These are phyloP conservation scores for Allygus modestus DNA, from an alignment of 2,888 invertebrate genomes.

Conservation along the genomic window DNA sequence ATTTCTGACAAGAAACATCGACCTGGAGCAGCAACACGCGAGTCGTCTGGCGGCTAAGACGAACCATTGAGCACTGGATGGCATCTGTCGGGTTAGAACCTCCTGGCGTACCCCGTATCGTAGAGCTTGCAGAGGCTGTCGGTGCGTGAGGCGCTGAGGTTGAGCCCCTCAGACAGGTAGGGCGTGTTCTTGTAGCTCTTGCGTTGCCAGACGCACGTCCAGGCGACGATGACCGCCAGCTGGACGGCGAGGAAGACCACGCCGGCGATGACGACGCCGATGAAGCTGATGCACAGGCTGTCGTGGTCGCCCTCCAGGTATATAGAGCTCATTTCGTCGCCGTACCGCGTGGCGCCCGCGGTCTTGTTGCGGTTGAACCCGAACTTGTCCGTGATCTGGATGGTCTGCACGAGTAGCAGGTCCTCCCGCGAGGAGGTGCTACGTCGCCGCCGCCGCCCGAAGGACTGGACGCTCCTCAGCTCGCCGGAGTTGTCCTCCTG, in stretches of 20 bases:
- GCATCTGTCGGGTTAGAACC: conserved; percentile 71
- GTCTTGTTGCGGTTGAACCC: conserved; percentile 82
- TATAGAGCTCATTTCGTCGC: conserved; percentile 70
- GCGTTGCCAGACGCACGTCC: conserved; percentile 93
- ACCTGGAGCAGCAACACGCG: not conserved
- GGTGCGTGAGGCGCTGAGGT: conserved; percentile 78
- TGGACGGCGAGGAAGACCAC: conserved; percentile 92
- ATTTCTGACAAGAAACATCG: not conserved
- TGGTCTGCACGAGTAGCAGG: conserved; percentile 91
- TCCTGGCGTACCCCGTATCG: conserved; percentile 89
- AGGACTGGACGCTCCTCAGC: conserved; percentile 74
- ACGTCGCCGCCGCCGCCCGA: conserved; percentile 76
- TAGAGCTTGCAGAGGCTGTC: conserved; percentile 92
- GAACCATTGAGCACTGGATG: conserved; percentile 48
- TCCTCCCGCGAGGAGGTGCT: conserved; percentile 81
- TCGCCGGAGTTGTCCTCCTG: conserved; percentile 85
- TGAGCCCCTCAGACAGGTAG: conserved; percentile 81
- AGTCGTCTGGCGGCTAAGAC: conserved; percentile 8
- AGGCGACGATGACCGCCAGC: conserved; percentile 90
- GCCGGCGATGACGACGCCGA: conserved; percentile 90
- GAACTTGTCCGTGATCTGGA: conserved; percentile 95
- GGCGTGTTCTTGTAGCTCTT: conserved; percentile 73
- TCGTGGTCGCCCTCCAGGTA: conserved; percentile 66
- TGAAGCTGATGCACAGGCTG: conserved; percentile 83
- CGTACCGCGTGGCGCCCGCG: conserved; percentile 67